Evolutionary conservation across 2,888 invertebrate genomes (phyloP), one percentile per base, ranked within the genome.

Genomic region (Lymantria dispar): DNA sequence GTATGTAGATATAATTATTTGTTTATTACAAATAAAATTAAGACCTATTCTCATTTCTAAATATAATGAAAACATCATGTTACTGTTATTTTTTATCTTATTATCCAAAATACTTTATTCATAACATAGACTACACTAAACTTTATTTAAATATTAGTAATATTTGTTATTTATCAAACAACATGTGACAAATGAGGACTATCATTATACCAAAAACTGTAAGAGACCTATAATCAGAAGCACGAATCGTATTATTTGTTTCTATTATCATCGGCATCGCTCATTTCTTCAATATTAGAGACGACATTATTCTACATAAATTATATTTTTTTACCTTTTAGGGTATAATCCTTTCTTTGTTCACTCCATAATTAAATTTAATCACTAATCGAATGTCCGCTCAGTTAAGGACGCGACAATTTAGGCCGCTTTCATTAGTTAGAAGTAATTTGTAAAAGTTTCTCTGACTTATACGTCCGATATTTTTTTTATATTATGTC

Each of bases 331-430:
- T 83, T 87, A 88, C 89, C 89, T 87, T 83, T 72, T 62, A 69
- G 57, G 62, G 63, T 72, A 77, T 77, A 85, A 85, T 87, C 84
- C 85, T 78, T 80, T 80, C 81, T 83, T 86, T 85, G 86, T 85
- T 87, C 88, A 86, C 87, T 83, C 72, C 84, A 85, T 87, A 75
- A 81, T 77, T 78, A 60, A 78, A 76, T 79, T 74, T 72, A 64
- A 70, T 72, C 88, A 87, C 87, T 77, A 74, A 74, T 73, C 63
- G 61, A 81, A 70, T 72, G 74, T 78, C 74, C 68, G 58, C 54
- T 61, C 31, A 45, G 53, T 64, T 53, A 69, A 63, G 63, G 39
- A 53, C 58, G 62, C 56, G 58, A 56, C 54, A 45, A 59, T 62
- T 63, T 56, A 67, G 64, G 56, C 64, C 61, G 68, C 60, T 64